Evolutionary conservation across 2,113 vertebrate species (phyloP).

Genomic region (Dicentrarchus labrax): DNA sequence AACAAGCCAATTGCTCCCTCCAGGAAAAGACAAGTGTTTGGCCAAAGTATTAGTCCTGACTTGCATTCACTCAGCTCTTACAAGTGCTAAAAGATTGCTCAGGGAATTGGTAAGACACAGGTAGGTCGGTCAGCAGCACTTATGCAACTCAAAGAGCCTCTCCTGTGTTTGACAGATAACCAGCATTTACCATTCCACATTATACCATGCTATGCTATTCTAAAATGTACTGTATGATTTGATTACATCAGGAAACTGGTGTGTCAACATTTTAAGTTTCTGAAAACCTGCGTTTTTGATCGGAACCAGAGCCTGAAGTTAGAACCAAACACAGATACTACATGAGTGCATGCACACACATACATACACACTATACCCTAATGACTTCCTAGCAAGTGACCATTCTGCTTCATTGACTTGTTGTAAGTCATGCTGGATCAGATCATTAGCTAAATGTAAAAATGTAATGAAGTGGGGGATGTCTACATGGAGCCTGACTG

Average conservation of each 20-base stretch:
- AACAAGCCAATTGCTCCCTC: background rate
- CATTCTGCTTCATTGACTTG: conserved; percentile 37
- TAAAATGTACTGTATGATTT: background rate
- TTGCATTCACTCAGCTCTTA: background rate
- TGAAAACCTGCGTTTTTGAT: background rate
- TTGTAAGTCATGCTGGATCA: conserved; percentile 25
- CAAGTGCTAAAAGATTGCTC: background rate
- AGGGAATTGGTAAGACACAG: background rate
- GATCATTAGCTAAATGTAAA: conserved; percentile 69
- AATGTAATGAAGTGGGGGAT: conserved; percentile 61
- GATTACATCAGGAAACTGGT: background rate
- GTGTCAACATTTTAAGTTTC: background rate
- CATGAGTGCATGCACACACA: background rate
- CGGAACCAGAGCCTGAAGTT: background rate
- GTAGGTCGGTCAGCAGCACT: background rate
- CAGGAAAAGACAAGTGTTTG: conserved; percentile 3
- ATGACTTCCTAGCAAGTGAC: conserved; percentile 29
- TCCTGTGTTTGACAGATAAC: background rate
- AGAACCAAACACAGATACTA: background rate
- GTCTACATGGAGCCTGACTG: conserved; percentile 21
- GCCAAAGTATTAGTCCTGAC: background rate
- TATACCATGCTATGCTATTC: background rate
- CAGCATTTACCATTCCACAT: background rate
- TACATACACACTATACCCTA: background rate
- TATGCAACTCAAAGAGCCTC: background rate